Base-by-base conservation (phyloP, 2,888 invertebrate species). In the Ceramica pisi region DNA sequence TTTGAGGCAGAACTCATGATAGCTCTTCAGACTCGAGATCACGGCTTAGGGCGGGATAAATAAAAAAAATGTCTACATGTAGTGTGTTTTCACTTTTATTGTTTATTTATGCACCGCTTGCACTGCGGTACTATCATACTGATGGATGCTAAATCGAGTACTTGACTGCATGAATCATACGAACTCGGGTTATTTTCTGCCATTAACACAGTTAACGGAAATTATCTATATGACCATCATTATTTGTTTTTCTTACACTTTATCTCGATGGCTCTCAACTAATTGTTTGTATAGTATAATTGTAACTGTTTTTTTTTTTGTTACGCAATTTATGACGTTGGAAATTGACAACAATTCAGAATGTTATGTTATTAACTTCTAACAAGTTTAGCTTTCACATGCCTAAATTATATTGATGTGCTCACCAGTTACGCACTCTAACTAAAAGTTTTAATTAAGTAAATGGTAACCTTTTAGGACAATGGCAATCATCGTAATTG, bases 91-190 rank as follows among this genome's bases (percentile, higher is more conserved):
- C 35, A 56, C 14, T 56, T 56, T 76, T 56, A 67, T 23, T 66
- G 50, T 75, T 63, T 75, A 69, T 75, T 63, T 75, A 69, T 71
- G 67, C 48, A 67, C 59, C 48, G 56, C 50, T 72, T 79, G 55
- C 60, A 80, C 59, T 69, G 61, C 62, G 21, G 61, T 63, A 63
- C 55, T 55, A 78, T 66, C 74, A 68, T 60, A 21, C 51, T 35
- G 65, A 55, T 78, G 64, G 64, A 69, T 64, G 62, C 46, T 68
- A 63, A 64, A 66, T 70, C 56, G 51, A 62, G 60, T 51, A 68
- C 71, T 70, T 69, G 55, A 68, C 55, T 44, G 46, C 48, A 60
- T 83, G 69, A 84, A 66, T 82, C 73, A 84, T 71, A 57, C 41
- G 1, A n/a, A 41, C 56, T 69, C 44, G 26, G 60, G 48, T 59